Evolutionary conservation across 2,797 vertebrate genomes (phyloP), one percentile per base, ranked within the genome.

Genomic region (Thunnus albacares): DNA sequence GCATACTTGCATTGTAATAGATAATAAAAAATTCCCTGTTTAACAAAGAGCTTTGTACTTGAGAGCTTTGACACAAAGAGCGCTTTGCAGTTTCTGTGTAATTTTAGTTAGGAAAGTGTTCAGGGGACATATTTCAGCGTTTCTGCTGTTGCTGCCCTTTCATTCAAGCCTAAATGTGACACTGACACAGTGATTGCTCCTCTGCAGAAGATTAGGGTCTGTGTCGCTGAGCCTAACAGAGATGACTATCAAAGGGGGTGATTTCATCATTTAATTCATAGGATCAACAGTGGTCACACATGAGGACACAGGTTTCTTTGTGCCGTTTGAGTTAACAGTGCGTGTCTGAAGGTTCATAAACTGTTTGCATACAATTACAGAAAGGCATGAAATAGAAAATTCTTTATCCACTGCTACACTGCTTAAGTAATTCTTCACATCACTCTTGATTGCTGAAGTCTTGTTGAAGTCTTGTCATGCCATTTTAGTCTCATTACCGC

Each of bases 181-280:
- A 67, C 28, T 65, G 58, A n/a, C 57, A 64, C 14, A 14, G 41
- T 65, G 63, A 80, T 80, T 75, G 47, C 75, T 85, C 63, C 43
- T 82, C 71, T 71, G 75, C n/a, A 75, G 77, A 71, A 80, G 78
- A 83, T 90, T 76, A 75, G 57, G 38, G 28, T 41, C 73, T 56
- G 24, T 80, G 68, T 80, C 66, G 71, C 57, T 79, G 58, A 81
- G 58, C 13, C 57, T 38, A 67, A 84, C 66, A 81, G 75, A 86
- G 69, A 75, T 52, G 18, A 55, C 67, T 66, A 53, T 83, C 30
- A 76, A 75, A 88, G 74, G 43, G 14, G 26, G 28, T 57, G 67
- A 83, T 79, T 84, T 75, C 57, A 66, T 83, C 64, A 82, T 81
- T 89, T 85, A 18, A 71, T 69, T 87, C 68, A 73, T 2, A 57